These are phyloP conservation scores for Oxyteleia sp. DNA, from an alignment of 2,888 invertebrate species.

Conservation along the genomic window DNA sequence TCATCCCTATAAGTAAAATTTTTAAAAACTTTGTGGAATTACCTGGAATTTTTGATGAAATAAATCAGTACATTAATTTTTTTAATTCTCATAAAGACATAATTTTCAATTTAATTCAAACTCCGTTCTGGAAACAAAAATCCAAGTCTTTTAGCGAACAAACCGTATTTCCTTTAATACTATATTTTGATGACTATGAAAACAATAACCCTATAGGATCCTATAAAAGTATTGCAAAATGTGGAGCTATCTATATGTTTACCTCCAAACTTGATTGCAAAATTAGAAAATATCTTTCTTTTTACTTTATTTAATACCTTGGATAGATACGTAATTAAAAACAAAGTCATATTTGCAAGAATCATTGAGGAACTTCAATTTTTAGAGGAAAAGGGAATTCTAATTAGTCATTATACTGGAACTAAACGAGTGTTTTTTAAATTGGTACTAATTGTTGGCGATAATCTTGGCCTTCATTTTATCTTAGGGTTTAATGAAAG, in stretches of 20 bases:
- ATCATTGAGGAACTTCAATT: slow-evolving; percentile 64
- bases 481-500: slow-evolving; percentile 29
- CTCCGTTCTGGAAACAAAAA: slow-evolving; percentile 18
- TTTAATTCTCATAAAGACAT: background rate
- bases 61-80: slow-evolving; percentile 3
- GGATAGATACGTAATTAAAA: slow-evolving; percentile 22
- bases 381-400: slow-evolving; percentile 54
- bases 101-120: slow-evolving; percentile 17
- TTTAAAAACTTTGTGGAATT: slow-evolving; percentile 17
- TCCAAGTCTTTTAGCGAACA: background rate
- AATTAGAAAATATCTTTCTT: slow-evolving; percentile 30
- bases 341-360: slow-evolving; percentile 21
- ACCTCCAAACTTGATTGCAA: slow-evolving; percentile 16
- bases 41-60: slow-evolving; percentile 20
- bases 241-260: slow-evolving; percentile 28
- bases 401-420: slow-evolving; percentile 29
- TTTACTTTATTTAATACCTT: slow-evolving; percentile 21
- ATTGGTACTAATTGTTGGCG: slow-evolving; percentile 13
- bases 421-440: slow-evolving; percentile 34
- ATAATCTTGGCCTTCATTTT: slow-evolving; percentile 39
- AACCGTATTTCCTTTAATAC: slow-evolving; percentile 6
- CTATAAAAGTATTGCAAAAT: slow-evolving; percentile 21
- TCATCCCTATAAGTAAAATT: slow-evolving; percentile 23
- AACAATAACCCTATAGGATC: slow-evolving; percentile 26
- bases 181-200: slow-evolving; percentile 31